Conservation (phyloP, 2,888 invertebrate species). For the Drosophila macrospina region DNA sequence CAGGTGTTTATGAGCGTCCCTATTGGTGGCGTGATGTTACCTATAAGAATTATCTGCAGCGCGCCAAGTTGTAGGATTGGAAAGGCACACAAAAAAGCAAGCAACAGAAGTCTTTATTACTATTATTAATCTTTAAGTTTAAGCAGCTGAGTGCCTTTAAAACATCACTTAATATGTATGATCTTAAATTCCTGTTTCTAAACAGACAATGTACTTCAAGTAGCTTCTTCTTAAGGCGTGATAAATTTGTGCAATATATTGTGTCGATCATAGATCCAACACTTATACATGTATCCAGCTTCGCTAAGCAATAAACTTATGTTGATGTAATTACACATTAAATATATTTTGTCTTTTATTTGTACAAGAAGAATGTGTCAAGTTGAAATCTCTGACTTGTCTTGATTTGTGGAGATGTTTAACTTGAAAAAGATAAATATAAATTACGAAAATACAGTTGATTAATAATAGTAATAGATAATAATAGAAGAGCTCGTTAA, state of each 20-base stretch:
- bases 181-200: conserved; percentile 10
- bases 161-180: conserved; percentile 1
- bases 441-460: too few relatives aligned
- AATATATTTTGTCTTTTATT: background rate
- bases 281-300: conserved; percentile 8
- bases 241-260: conserved; percentile 42
- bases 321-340: conserved; percentile 4
- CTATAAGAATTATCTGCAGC: conserved; percentile 83
- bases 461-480: too few relatives aligned
- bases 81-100: background rate
- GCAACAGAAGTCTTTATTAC: background rate
- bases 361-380: background rate
- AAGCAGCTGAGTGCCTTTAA: conserved; percentile 29
- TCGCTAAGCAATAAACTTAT: conserved; percentile 6
- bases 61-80: conserved; percentile 78
- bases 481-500: too few relatives aligned
- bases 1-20: conserved; percentile 89
- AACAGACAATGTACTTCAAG: conserved; percentile 6
- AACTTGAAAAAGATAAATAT: too few relatives aligned
- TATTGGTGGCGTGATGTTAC: conserved; percentile 91
- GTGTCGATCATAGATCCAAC: conserved; percentile 20
- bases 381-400: background rate
- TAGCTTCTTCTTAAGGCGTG: conserved; percentile 21
- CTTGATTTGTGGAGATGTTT: too few relatives aligned
- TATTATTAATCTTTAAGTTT: conserved; percentile 23